These are phyloP conservation scores for Zenarchopterus dispar DNA, from an alignment of 2,797 vertebrate genomes.

Conservation along the genomic window DNA sequence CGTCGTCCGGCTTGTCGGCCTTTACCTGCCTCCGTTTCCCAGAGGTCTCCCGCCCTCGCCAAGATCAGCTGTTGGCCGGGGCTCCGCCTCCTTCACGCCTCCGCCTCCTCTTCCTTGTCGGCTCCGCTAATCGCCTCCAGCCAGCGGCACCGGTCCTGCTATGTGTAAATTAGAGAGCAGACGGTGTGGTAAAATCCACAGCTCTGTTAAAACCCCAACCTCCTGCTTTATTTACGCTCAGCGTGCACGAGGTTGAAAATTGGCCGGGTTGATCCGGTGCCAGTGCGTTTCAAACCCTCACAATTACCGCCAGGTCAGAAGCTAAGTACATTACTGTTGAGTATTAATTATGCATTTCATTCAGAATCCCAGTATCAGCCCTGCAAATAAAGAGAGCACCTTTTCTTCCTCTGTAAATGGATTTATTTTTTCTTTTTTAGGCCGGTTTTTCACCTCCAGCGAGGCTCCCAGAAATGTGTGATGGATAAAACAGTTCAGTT, in stretches of 20 bases:
- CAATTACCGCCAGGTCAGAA: too few relatives aligned
- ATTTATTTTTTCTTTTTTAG: conserved; percentile 39
- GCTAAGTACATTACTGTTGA: not conserved
- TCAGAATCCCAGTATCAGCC: too few relatives aligned
- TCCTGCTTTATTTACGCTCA: conserved; percentile 11
- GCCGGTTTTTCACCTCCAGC: conserved; percentile 1
- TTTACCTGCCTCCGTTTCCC: conserved; percentile 37
- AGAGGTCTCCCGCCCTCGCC: conserved; percentile 44
- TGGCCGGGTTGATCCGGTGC: not conserved
- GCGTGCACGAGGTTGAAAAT: not conserved
- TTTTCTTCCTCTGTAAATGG: not conserved
- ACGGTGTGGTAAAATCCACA: conserved; percentile 19
- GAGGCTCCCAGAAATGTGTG: too few relatives aligned
- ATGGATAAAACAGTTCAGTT: conserved; percentile 31
- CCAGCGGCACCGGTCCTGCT: conserved; percentile 28
- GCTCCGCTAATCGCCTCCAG: conserved; percentile 59
- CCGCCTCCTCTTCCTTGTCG: conserved; percentile 46
- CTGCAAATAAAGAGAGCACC: too few relatives aligned
- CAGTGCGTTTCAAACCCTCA: not conserved
- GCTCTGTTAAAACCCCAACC: not conserved
- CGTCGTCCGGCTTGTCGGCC: conserved; percentile 43
- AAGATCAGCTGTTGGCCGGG: conserved; percentile 38
- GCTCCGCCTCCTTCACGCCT: conserved; percentile 29
- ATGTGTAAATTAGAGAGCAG: conserved; percentile 41
- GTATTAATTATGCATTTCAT: not conserved